Conservation (phyloP, 2,113 vertebrate genomes). For the Passer montanus region DNA sequence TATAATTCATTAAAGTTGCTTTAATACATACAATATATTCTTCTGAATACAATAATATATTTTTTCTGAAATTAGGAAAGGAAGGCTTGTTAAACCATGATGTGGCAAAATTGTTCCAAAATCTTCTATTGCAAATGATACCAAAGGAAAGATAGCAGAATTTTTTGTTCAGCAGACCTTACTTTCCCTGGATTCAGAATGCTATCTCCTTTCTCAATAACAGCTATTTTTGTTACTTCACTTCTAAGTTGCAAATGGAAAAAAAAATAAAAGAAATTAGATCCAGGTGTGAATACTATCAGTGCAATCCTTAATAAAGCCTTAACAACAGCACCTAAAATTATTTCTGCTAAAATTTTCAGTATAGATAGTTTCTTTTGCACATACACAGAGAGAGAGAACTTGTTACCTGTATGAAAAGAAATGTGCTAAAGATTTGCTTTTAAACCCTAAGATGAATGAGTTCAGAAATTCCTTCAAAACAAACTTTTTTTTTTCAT, state of each 20-base stretch:
- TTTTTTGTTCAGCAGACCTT: background rate
- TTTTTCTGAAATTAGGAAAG: background rate
- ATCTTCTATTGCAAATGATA: background rate
- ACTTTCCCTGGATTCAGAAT: background rate
- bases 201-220: background rate
- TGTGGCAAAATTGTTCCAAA: fast-evolving
- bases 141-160: background rate
- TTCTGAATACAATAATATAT: background rate
- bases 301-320: background rate
- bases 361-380: background rate
- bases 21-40: background rate
- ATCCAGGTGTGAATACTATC: background rate
- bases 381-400: fast-evolving
- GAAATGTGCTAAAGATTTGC: background rate
- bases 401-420: background rate
- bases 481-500: background rate
- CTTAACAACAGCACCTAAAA: background rate
- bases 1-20: background rate
- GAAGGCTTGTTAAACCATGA: background rate
- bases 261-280: background rate
- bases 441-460: background rate
- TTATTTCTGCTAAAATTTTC: background rate
- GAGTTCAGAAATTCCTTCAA: background rate
- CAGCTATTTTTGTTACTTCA: background rate
- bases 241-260: background rate